Percentiles rank a stretch among this genome's conserved stretches.
phyloP scores from a whole-genome alignment of 2,113 vertebrate species.

The Nyctereutes procyonoides region DNA sequence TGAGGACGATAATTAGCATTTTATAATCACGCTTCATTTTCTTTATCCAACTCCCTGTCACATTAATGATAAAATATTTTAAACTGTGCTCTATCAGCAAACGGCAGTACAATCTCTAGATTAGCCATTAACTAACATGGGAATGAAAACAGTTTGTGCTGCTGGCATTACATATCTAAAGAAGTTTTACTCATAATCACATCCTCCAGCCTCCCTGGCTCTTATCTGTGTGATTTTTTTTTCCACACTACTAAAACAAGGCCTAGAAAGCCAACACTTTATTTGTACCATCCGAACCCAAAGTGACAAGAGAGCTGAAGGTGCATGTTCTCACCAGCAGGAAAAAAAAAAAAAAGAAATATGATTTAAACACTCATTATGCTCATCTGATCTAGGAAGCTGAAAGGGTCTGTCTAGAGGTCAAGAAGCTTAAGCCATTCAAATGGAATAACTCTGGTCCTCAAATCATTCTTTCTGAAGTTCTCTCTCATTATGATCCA shows the following conservation, averaged over 20 bases:
- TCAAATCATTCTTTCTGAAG: background rate
- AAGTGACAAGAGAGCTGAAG: background rate
- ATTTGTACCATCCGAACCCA: background rate
- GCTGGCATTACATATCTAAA: conserved; percentile 46
- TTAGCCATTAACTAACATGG: conserved; percentile 71
- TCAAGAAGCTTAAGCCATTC: conserved; percentile 20
- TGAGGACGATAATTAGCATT: conserved; percentile 72
- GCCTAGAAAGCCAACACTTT: conserved; percentile 56
- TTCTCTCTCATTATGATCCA: background rate
- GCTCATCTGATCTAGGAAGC: conserved; percentile 22
- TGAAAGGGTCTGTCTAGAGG: background rate
- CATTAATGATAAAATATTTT: conserved; percentile 84
- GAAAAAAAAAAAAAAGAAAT: background rate
- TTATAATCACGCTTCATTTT: conserved; percentile 82
- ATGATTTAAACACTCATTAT: background rate
- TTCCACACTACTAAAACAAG: conserved; percentile 29
- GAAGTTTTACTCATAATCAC: conserved; percentile 59
- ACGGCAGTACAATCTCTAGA: conserved; percentile 69
- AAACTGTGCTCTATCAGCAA: conserved; percentile 53
- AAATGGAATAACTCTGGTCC: background rate
- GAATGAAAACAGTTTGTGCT: conserved; percentile 66
- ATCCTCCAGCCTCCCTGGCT: background rate
- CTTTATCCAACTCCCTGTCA: conserved; percentile 78
- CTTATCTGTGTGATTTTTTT: conserved; percentile 31
- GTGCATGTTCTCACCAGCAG: background rate